Conservation (phyloP, 2,888 invertebrate genomes). For the Abrostola tripartita region DNA sequence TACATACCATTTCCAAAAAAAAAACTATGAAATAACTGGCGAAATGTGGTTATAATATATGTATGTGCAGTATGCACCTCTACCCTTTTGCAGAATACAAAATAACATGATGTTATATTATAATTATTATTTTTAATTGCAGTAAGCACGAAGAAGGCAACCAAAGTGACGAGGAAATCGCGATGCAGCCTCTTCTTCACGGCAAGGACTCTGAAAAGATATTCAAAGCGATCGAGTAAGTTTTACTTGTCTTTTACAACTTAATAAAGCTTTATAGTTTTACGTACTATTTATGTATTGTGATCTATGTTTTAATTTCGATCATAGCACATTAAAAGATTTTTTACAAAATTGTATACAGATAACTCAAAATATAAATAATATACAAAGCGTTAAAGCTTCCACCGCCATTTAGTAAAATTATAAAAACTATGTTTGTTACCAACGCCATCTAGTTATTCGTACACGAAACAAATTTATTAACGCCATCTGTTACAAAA, state of each 20-base stretch:
- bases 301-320: constrained; percentile 59
- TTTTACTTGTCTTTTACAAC: constrained; percentile 51
- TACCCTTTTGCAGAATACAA: too few relatives aligned
- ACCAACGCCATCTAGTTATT: constrained; percentile 24
- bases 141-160: constrained; percentile 79
- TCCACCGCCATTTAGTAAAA: constrained; percentile 24
- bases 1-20: too few relatives aligned
- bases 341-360: constrained; percentile 61
- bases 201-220: constrained; percentile 89
- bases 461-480: too few relatives aligned
- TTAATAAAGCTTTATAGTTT: constrained; percentile 44
- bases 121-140: too few relatives aligned
- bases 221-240: constrained; percentile 92
- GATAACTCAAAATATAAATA: constrained; percentile 24
- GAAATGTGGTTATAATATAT: too few relatives aligned
- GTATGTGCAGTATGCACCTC: too few relatives aligned
- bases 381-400: neutral
- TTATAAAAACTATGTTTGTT: neutral
- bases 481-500: constrained; percentile 17
- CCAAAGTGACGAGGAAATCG: constrained; percentile 92
- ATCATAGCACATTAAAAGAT: constrained; percentile 86
- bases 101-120: too few relatives aligned
- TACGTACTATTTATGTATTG: constrained; percentile 62
- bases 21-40: too few relatives aligned
- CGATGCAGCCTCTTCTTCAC: constrained; percentile 92